Evolutionary conservation across 2,113 vertebrate genomes (phyloP).

Genomic region (Typhlomys cinereus): DNA sequence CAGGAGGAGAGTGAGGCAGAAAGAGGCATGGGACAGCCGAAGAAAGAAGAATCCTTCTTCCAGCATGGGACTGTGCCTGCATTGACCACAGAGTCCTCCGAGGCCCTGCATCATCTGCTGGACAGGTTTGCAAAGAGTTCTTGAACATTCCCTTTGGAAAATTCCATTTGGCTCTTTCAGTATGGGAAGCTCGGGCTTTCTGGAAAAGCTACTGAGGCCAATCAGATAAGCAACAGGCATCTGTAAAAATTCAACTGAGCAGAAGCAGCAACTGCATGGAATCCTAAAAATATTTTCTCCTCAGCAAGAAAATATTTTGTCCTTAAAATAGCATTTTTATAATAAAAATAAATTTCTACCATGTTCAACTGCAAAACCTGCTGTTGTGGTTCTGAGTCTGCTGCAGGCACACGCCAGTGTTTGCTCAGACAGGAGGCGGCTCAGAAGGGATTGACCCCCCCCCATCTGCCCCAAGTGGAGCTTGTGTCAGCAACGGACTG

Average conservation of each 20-base stretch:
- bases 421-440: neutral
- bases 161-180: neutral
- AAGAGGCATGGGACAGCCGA: neutral
- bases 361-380: slow-evolving; percentile 1
- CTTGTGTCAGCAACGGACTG: neutral
- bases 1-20: no score
- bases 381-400: neutral
- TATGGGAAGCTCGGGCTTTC: neutral
- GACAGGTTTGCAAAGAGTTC: neutral
- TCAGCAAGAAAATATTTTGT: neutral
- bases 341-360: slow-evolving; percentile 41
- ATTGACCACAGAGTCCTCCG: neutral
- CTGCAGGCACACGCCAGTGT: neutral
- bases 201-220: neutral
- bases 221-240: slow-evolving; percentile 10
- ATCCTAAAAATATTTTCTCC: slow-evolving; percentile 44
- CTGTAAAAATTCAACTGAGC: slow-evolving; percentile 18
- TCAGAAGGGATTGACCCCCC: neutral
- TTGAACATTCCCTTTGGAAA: slow-evolving; percentile 20
- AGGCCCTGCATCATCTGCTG: neutral
- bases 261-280: neutral
- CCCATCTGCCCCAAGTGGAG: neutral
- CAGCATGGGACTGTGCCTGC: accelerated
- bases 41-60: neutral
- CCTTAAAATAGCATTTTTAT: slow-evolving; percentile 38